Percentiles rank a stretch among this genome's conserved stretches.
Conservation (phyloP, 2,113 vertebrate species). For the Passer domesticus region DNA sequence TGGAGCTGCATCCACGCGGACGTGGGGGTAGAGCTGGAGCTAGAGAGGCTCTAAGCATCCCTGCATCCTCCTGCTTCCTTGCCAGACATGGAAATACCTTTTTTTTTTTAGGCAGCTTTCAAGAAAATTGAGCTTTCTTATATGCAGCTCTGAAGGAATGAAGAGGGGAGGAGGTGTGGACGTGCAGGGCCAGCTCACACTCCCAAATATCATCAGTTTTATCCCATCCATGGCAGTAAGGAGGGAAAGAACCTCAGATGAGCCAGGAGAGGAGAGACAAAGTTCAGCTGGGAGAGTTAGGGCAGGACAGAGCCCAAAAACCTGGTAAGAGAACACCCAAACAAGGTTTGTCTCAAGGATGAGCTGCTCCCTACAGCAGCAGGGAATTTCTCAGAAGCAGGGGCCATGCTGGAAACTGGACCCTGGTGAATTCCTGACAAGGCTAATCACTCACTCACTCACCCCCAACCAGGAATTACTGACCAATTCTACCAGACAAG, state of each 20-base stretch:
- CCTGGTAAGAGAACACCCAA: neutral
- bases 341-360: neutral
- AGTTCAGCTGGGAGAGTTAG: neutral
- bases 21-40: neutral
- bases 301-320: neutral
- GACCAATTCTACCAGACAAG: neutral
- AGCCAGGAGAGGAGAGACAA: neutral
- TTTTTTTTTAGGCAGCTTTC: neutral
- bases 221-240: neutral
- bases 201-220: neutral
- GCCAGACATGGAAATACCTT: neutral
- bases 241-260: neutral
- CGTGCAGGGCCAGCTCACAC: neutral
- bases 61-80: neutral
- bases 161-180: neutral
- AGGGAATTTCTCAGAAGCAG: neutral
- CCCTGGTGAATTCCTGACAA: neutral
- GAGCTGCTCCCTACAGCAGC: rapidly evolving
- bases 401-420: neutral
- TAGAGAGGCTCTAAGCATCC: neutral
- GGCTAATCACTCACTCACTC: neutral
- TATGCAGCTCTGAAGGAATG: neutral
- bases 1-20: rapidly evolving
- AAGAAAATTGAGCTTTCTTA: neutral
- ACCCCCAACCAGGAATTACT: neutral